Base-by-base conservation (phyloP, 2,888 invertebrate species). In the Ernsta delagoae region DNA sequence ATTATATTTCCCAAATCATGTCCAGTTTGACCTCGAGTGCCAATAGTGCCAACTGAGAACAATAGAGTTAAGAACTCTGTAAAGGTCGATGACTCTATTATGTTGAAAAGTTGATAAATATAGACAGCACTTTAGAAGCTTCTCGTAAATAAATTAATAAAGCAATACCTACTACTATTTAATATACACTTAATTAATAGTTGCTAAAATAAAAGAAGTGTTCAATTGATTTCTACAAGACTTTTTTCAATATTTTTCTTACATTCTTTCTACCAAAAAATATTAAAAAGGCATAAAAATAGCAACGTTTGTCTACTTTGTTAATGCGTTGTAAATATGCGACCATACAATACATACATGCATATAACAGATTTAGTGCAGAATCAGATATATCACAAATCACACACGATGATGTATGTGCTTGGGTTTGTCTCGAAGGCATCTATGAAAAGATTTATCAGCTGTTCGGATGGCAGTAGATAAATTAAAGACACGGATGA, bases 11-110 rank as follows among this genome's bases (percentile, higher is more conserved):
- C 24, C 11, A 61, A 59, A 31, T 66, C 66, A 66, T 60, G 66
- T 43, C 59, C 48, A 31, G 60, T 66, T 34, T 8, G 66, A 43
- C 66, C 66, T 66, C 60, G 66, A 59, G 53, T 66, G 34, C 66
- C 39, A 57, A 50, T 53, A 16, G 16, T 16, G 16, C 16, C 16
- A 16, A 16, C 16, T 53, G 66, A 31, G 66, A 66, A 66, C 66
- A 66, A 66, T 66, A 36, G 66, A 36, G 59, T 57, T 48, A 56
- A 12, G 45, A 39, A 39, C 43, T 31, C 43, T 34, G 48, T 65
- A 66, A 66, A 66, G 66, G 66, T 66, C 60, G 59, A 60, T 66
- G 66, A 66, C 66, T 66, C 60, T 60, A 60, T 66, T 66, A 53
- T 53, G 39, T 39, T 53, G 48, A 41, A 53, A 50, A 36, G 24